Percentiles rank a stretch among this genome's conserved stretches.
Evolutionary conservation across 2,797 vertebrate genomes (phyloP).

Genomic region (Busarellus nigricollis): DNA sequence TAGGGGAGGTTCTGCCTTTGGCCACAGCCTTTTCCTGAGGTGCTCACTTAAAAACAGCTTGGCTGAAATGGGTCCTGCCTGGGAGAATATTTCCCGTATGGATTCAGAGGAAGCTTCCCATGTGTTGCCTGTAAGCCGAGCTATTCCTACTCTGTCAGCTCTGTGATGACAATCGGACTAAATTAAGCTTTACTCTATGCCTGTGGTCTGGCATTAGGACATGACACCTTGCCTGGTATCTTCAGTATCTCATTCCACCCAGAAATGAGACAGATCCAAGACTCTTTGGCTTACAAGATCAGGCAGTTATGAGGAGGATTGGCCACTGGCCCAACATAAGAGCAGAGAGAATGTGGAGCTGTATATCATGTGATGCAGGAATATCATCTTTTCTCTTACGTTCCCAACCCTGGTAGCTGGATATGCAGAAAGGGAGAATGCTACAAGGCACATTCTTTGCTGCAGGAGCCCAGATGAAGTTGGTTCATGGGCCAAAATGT

Average conservation of each 20-base stretch:
- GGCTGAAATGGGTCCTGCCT: neutral
- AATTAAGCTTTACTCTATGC: constrained; percentile 4
- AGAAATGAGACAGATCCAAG: constrained; percentile 15
- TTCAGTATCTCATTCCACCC: constrained; percentile 30
- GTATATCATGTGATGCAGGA: neutral
- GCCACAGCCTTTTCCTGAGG: neutral
- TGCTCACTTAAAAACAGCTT: neutral
- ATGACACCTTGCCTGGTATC: constrained; percentile 37
- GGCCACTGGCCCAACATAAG: neutral
- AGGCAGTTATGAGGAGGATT: neutral
- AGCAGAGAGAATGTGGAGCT: neutral
- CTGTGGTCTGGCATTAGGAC: constrained; percentile 36
- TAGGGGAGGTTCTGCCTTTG: neutral
- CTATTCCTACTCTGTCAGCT: constrained; percentile 5
- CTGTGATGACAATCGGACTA: neutral
- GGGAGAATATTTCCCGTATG: neutral
- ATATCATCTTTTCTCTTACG: neutral
- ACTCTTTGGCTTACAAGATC: neutral
- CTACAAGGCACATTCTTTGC: neutral
- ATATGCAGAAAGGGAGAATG: neutral
- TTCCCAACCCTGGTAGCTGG: neutral
- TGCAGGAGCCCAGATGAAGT: neutral
- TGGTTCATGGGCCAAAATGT: neutral
- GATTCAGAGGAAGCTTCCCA: neutral
- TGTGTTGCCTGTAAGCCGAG: neutral